phyloP scores from a whole-genome alignment of 1,140 invertebrate genomes.

The Ridgeia piscesae region DNA sequence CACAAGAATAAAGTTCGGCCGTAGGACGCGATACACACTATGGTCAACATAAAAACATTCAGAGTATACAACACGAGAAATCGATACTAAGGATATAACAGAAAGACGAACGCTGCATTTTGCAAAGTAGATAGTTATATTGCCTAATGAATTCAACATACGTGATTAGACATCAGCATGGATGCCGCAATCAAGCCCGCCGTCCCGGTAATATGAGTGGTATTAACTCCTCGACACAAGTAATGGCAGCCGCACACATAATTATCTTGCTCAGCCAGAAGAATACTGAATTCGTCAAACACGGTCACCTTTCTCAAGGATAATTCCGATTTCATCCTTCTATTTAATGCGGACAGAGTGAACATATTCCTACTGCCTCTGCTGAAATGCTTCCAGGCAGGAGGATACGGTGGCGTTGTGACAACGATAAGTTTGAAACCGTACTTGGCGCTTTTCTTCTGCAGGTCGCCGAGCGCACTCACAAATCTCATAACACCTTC shows the following conservation, averaged over 20 bases:
- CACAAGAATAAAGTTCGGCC: too few species aligned
- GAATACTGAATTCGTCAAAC: background rate
- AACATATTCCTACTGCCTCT: background rate
- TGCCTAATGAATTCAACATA: too few species aligned
- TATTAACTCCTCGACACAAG: background rate
- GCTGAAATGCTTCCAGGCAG: background rate
- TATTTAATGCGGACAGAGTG: background rate
- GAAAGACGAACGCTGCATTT: too few species aligned
- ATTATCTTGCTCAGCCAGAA: background rate
- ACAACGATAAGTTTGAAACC: background rate
- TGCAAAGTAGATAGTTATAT: too few species aligned
- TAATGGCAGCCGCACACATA: background rate
- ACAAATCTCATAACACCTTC: background rate
- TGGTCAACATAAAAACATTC: too few species aligned
- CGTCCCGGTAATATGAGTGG: background rate
- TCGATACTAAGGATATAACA: too few species aligned
- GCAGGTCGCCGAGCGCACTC: background rate
- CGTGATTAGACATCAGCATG: background rate
- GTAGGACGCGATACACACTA: too few species aligned
- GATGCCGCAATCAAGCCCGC: background rate
- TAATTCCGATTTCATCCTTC: background rate
- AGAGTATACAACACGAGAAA: too few species aligned
- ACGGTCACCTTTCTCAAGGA: background rate
- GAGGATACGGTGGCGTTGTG: background rate
- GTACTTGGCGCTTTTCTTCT: background rate